Conservation (phyloP, 2,797 vertebrate species). For the Aselliscus stoliczkanus region DNA sequence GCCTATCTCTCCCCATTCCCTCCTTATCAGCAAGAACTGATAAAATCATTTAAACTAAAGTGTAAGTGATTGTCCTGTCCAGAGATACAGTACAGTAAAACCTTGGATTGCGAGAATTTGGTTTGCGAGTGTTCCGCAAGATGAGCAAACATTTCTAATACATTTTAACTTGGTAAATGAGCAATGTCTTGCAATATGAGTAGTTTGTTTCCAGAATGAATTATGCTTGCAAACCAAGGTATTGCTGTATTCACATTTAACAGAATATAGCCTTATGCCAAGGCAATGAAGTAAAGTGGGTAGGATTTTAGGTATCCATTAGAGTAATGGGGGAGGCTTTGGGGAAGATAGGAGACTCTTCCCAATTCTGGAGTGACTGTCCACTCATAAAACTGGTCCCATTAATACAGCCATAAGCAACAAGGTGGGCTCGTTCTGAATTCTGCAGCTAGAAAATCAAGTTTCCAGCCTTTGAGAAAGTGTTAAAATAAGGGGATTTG, state of each 20-base stretch:
- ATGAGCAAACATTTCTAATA: too few species aligned
- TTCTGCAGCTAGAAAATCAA: constrained; percentile 1
- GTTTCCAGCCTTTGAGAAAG: not conserved
- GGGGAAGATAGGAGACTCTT: not conserved
- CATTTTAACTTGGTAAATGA: too few species aligned
- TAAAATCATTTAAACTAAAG: constrained; percentile 26
- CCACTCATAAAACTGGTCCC: not conserved
- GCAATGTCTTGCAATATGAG: too few species aligned
- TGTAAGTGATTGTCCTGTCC: not conserved
- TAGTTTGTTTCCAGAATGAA: too few species aligned
- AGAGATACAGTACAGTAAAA: not conserved
- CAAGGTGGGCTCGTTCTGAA: not conserved
- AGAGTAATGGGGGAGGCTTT: not conserved
- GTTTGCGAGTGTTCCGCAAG: too few species aligned
- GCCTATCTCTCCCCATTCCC: not conserved
- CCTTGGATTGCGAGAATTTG: too few species aligned
- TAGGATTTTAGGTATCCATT: not conserved
- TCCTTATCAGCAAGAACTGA: not conserved
- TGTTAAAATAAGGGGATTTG: not conserved
- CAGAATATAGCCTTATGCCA: not conserved
- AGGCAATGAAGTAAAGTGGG: not conserved
- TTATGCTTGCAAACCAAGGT: too few species aligned
- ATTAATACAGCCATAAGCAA: not conserved
- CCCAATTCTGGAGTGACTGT: not conserved
- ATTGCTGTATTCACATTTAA: not conserved